Base-by-base conservation (phyloP, 2,113 vertebrate species). In the Brachyhypopomus occidentalis region DNA sequence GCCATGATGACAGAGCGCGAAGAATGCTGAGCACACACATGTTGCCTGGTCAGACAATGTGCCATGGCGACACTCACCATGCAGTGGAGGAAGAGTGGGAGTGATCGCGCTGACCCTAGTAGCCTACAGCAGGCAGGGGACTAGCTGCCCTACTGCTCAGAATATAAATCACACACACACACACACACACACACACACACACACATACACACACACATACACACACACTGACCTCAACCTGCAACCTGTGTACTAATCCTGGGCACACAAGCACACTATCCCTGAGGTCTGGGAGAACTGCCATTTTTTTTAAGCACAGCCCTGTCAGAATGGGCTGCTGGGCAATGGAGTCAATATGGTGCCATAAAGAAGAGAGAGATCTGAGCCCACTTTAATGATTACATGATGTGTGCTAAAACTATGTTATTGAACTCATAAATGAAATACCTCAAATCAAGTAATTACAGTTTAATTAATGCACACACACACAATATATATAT, bases 221-320 rank as follows among this genome's bases (percentile, higher is more conserved):
- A 52, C 72, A 58, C 71, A 81, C 36, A 60, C 60, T 59, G 73
- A 72, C 72, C 77, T 85, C 72, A 85, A 79, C 75, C 77, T 80
- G 72, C 55, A 64, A 77, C 48, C 79, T 83, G 80, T 82, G 58
- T 79, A 83, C 80, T 83, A 85, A 83, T 73, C 34, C 77, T 52
- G 62, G 58, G 58, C 77, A 76, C 72, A 60, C 23, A 72, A 63
- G n/a, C 55, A 72, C 72, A 60, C 23, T 64, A 56, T 16, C 62
- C 70, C 23, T n/a, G 20, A 73, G 75, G 64, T 23, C 23, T 63
- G 56, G 62, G 9, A 67, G 60, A 79, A 25, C 55, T 60, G 55
- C n/a, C 34, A 9, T 71, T 79, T 45, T 71, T 38, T 45, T 71
- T 38, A 66, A 41, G 9, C 55, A 71, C 34, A 38, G 45, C 71